Evolutionary conservation across 2,113 vertebrate species (phyloP).

Genomic region (Platysteira castanea): DNA sequence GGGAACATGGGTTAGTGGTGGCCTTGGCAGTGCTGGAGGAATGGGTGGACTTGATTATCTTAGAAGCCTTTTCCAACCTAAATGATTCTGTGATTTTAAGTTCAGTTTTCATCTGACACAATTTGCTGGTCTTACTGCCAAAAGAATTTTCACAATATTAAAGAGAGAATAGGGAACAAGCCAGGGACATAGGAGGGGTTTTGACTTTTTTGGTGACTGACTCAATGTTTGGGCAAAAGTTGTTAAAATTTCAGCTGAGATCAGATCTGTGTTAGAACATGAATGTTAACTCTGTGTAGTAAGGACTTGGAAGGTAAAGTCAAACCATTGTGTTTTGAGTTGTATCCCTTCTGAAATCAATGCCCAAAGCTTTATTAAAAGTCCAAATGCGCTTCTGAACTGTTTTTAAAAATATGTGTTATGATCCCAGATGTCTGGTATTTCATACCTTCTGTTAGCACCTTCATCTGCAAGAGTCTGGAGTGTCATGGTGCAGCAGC

Average conservation of each 20-base stretch:
- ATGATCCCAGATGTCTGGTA: background rate
- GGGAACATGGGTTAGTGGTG: background rate
- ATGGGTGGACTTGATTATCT: background rate
- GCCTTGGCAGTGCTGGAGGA: background rate
- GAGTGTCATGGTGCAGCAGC: background rate
- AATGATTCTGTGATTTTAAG: background rate
- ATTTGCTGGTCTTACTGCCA: background rate
- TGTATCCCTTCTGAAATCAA: background rate
- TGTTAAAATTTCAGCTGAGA: background rate
- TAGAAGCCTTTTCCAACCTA: background rate
- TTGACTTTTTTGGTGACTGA: background rate
- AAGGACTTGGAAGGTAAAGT: background rate
- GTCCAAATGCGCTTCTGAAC: background rate
- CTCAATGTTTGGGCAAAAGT: background rate
- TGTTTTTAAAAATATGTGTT: background rate
- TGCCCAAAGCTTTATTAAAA: background rate
- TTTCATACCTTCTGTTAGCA: background rate
- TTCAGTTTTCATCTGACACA: background rate
- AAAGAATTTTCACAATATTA: background rate
- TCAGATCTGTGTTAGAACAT: background rate
- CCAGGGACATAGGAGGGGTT: accelerated
- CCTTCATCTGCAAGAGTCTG: background rate
- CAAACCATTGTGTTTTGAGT: accelerated
- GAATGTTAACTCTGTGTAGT: background rate
- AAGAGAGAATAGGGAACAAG: background rate